Conservation (phyloP, 2,888 invertebrate genomes). For the Himalopsyche tibetana region DNA sequence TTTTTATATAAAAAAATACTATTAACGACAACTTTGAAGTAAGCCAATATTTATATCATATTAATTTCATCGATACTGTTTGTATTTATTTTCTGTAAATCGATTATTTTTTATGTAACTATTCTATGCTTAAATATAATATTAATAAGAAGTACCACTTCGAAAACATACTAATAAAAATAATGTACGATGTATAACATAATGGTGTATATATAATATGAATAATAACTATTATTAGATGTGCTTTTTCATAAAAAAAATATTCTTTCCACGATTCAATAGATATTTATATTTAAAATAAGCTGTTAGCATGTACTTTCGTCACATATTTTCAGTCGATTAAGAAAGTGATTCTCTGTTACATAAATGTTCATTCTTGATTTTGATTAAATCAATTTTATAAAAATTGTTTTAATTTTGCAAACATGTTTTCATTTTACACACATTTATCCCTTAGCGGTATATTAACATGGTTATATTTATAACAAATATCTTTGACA, state of each 20-base stretch:
- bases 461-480: too few relatives aligned
- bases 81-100: not conserved
- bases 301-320: slow-evolving; percentile 37
- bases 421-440: slow-evolving; percentile 29
- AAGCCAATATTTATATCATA: too few relatives aligned
- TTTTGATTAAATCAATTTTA: slow-evolving; percentile 58
- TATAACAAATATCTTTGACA: too few relatives aligned
- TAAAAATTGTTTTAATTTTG: slow-evolving; percentile 51
- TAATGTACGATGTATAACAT: slow-evolving; percentile 26
- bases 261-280: slow-evolving; percentile 30
- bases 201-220: slow-evolving; percentile 28
- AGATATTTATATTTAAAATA: slow-evolving; percentile 32
- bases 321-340: slow-evolving; percentile 35
- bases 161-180: slow-evolving; percentile 28
- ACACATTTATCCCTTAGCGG: not conserved
- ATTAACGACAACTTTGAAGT: too few relatives aligned
- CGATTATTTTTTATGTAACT: not conserved
- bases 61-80: not conserved
- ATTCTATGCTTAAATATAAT: slow-evolving; percentile 3
- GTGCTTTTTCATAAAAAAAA: slow-evolving; percentile 37
- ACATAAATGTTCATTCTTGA: slow-evolving; percentile 54
- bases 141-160: slow-evolving; percentile 23
- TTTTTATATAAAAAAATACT: too few relatives aligned
- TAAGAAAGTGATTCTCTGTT: slow-evolving; percentile 48
- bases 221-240: slow-evolving; percentile 26